A percentile compares a stretch with the other conserved stretches of the same genome.
phyloP scores from a whole-genome alignment of 2,888 invertebrate genomes.

The Athetis lepigone region DNA sequence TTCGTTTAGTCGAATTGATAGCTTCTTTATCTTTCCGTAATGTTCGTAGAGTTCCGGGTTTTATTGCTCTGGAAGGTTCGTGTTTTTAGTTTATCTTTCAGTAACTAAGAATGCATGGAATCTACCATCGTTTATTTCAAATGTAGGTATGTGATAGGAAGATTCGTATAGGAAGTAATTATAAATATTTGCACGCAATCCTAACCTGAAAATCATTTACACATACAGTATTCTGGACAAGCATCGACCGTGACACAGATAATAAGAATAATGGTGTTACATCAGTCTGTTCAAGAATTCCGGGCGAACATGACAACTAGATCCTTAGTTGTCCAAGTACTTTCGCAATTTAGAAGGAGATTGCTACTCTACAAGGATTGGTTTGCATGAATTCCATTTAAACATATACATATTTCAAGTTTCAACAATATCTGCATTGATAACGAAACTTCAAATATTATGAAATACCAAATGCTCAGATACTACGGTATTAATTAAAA shows the following conservation, averaged over 20 bases:
- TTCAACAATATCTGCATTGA: conserved; percentile 12
- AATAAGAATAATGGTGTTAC: conserved; percentile 28
- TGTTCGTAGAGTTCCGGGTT: neutral
- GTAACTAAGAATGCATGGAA: conserved; percentile 19
- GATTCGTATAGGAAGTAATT: conserved; percentile 40
- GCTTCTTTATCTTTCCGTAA: neutral
- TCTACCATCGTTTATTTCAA: conserved; percentile 27
- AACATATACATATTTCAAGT: conserved; percentile 17
- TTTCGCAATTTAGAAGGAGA: conserved; percentile 44
- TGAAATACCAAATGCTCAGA: conserved; percentile 22
- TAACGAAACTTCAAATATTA: conserved; percentile 41
- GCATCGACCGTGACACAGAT: conserved; percentile 54
- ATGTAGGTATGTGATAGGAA: conserved; percentile 46
- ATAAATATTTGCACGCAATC: conserved; percentile 43
- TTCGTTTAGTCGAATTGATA: neutral
- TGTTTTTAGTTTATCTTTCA: conserved; percentile 4
- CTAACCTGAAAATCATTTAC: conserved; percentile 43
- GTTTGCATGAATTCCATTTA: conserved; percentile 24
- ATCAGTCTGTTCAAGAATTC: conserved; percentile 22
- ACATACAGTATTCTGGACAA: conserved; percentile 47
- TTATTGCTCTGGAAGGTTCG: conserved; percentile 3
- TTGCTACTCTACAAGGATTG: neutral
- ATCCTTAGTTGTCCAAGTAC: conserved; percentile 17
- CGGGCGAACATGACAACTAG: conserved; percentile 10
- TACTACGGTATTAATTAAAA: conserved; percentile 41